A percentile compares a stretch with the other conserved stretches of the same genome.
These are phyloP conservation scores for Acromyrmex echinatior DNA, from an alignment of 1,140 invertebrate species.

Conservation along the genomic window DNA sequence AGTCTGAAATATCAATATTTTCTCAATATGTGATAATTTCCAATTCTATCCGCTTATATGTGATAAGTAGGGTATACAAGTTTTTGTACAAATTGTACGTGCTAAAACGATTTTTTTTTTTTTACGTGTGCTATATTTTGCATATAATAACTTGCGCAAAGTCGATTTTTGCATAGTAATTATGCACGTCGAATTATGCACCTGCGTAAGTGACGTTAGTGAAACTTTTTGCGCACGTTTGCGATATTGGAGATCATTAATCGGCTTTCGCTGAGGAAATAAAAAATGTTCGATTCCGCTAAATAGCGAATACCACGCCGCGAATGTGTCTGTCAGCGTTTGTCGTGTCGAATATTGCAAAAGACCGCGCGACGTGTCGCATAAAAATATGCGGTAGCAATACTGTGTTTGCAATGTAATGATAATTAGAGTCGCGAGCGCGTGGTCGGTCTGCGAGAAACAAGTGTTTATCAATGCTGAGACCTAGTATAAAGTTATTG, in stretches of 20 bases:
- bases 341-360: constrained; percentile 53
- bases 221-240: constrained; percentile 1
- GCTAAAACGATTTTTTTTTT: too few species aligned
- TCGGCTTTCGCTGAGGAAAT: constrained; percentile 45
- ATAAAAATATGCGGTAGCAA: constrained; percentile 36
- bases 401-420: constrained; percentile 20
- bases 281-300: constrained; percentile 9
- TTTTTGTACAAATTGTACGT: neutral
- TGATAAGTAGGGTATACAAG: neutral
- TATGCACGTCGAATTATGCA: neutral
- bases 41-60: neutral
- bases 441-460: neutral
- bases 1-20: neutral
- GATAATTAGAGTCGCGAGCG: constrained; percentile 38
- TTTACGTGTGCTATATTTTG: neutral
- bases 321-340: constrained; percentile 34
- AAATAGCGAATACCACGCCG: neutral
- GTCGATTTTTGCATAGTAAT: neutral
- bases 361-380: constrained; percentile 30
- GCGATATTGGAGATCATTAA: constrained; percentile 36
- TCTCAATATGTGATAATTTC: neutral
- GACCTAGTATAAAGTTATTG: neutral
- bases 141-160: neutral
- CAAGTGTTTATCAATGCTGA: constrained; percentile 21
- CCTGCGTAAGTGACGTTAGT: neutral